Conservation (phyloP, 2,888 invertebrate species). For the Acanthoscelides obtectus region DNA sequence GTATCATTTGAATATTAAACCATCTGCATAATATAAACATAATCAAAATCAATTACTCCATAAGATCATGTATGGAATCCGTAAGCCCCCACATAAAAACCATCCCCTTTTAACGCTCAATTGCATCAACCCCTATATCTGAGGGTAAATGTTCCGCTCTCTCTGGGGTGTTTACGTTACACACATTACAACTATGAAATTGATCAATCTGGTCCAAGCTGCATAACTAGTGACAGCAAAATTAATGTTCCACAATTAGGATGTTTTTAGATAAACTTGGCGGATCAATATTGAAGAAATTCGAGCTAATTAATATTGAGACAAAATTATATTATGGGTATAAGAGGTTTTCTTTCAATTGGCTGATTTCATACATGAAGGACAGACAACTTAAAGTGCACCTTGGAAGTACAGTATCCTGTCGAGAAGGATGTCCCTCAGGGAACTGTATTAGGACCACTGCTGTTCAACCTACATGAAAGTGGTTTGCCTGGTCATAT, state of each 20-base stretch:
- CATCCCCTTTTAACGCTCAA: not conserved
- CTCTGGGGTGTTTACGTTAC: not conserved
- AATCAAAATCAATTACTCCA: not conserved
- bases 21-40: not conserved
- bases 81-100: not conserved
- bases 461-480: too few relatives aligned
- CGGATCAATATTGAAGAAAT: too few relatives aligned
- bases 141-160: not conserved
- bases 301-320: too few relatives aligned
- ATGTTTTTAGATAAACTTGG: too few relatives aligned
- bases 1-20: not conserved
- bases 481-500: too few relatives aligned
- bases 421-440: too few relatives aligned
- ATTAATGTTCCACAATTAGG: not conserved
- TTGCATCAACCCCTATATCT: not conserved
- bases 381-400: too few relatives aligned
- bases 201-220: not conserved
- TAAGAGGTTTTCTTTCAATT: too few relatives aligned
- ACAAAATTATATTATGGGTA: too few relatives aligned
- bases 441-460: too few relatives aligned
- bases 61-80: not conserved
- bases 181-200: not conserved
- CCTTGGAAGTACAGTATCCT: too few relatives aligned
- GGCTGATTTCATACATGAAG: too few relatives aligned
- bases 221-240: not conserved